Base-by-base conservation (phyloP, 1,140 invertebrate species). In the Sinella curviseta region DNA sequence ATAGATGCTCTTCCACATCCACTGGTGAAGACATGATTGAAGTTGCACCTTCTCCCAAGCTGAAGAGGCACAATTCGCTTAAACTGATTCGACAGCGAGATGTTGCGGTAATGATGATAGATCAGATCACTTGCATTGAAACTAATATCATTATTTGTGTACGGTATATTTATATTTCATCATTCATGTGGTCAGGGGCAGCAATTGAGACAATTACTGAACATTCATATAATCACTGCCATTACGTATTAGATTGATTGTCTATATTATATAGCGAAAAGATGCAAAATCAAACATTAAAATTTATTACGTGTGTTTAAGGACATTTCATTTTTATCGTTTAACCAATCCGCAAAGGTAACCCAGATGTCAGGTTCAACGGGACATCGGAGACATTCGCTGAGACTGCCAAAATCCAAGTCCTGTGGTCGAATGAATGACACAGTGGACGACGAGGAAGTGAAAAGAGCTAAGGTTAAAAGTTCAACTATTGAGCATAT, bases 401-500 rank as follows among this genome's bases (percentile, higher is more conserved):
- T 70, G 3, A 3, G 65, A n/a, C 31, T 70, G 65, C 65, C 65
- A 33, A 70, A 70, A 70, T 70, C 65, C 3, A 70, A 70, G n/a
- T 70, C 65, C 12, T 70, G 65, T 70, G 65, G 65, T 31, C 26
- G 65, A 31, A 70, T 70, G 65, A 70, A 70, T 70, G 65, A 70
- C 8, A n/a, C 30, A 31, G 39, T 39, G 34, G 78, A 34, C 73
- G 73, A 33, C n/a, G 70, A 74, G 12, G 74, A 79, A 48, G 73
- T 75, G 36, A 79, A 79, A 73, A 39, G 54, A 24, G n/a, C 65
- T 1, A 70, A 70, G 65, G 65, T 70, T 1, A 74, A 65, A 30
- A 79, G 78, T 76, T 73, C 73, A 30, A 79, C 78, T 8, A 33
- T 79, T 28, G 74, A 76, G 24, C 70, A 33, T 20, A 75, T 79